Evolutionary conservation across 2,113 vertebrate species (phyloP).

Genomic region (Podarcis raffonei): DNA sequence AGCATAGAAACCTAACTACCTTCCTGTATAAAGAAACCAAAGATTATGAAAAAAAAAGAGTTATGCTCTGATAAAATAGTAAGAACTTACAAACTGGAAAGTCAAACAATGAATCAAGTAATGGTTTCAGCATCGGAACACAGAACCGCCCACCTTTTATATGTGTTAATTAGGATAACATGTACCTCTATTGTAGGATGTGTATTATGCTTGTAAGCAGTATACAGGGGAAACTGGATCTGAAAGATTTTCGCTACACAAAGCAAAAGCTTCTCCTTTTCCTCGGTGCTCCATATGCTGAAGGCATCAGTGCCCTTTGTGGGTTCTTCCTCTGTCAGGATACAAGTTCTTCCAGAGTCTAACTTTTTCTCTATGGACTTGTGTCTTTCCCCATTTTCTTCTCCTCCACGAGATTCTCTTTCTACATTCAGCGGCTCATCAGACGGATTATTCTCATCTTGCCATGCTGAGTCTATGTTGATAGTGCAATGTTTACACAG

Average conservation of each 20-base stretch:
- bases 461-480: conserved; percentile 82
- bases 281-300: conserved; percentile 93
- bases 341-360: conserved; percentile 71
- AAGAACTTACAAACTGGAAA: background rate
- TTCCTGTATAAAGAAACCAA: conserved; percentile 7
- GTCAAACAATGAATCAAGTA: background rate
- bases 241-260: conserved; percentile 99
- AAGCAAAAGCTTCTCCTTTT: conserved; percentile 95
- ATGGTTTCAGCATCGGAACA: background rate
- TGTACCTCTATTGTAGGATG: conserved; percentile 98
- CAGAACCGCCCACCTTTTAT: background rate
- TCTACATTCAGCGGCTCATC: conserved; percentile 92
- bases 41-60: background rate
- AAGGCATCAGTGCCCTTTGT: conserved; percentile 83
- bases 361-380: conserved; percentile 74
- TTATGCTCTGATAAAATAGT: background rate
- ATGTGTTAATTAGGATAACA: conserved; percentile 45
- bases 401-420: conserved; percentile 87
- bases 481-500: conserved; percentile 84
- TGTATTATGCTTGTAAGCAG: conserved; percentile 99
- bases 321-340: conserved; percentile 71
- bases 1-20: background rate
- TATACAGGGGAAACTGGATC: conserved; percentile 99
- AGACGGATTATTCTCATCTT: conserved; percentile 78
- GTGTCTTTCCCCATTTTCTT: conserved; percentile 76